A percentile compares a stretch with the other conserved stretches of the same genome.
phyloP scores from a whole-genome alignment of 2,113 vertebrate species.

The Chaetops frenatus region DNA sequence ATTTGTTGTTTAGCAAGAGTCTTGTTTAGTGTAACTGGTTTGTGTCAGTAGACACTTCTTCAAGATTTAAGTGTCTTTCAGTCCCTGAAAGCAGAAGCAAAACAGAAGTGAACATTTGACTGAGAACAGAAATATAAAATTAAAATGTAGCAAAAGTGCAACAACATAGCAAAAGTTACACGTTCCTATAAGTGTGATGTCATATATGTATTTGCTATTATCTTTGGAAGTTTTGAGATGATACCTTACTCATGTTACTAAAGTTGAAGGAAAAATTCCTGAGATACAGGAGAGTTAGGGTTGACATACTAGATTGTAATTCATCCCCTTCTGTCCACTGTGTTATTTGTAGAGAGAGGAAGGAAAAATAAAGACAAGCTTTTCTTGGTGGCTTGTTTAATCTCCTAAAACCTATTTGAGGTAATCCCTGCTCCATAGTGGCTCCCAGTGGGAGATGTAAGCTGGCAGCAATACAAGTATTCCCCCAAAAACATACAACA shows the following conservation, averaged over 20 bases:
- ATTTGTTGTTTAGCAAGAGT: not conserved
- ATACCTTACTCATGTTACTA: not conserved
- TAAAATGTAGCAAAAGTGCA: not conserved
- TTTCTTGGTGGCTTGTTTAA: not conserved
- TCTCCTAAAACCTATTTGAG: not conserved
- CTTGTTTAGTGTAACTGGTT: not conserved
- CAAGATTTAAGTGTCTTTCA: not conserved
- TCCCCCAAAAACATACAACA: not conserved
- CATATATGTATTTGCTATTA: not conserved
- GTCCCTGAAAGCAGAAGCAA: not conserved
- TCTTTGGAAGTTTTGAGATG: not conserved
- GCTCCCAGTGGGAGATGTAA: constrained; percentile 35
- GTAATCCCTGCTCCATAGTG: constrained; percentile 26
- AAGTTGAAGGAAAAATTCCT: not conserved
- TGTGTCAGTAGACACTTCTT: not conserved
- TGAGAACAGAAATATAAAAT: not conserved
- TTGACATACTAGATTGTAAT: not conserved
- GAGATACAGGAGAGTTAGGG: not conserved
- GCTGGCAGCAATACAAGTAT: constrained; percentile 3
- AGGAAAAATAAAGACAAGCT: not conserved
- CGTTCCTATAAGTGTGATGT: not conserved
- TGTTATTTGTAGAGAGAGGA: not conserved
- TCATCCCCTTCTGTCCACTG: not conserved
- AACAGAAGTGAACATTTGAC: not conserved
- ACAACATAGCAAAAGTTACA: not conserved